A percentile compares a stretch with the other conserved stretches of the same genome.
Conservation (phyloP, 2,888 invertebrate genomes). For the Drosophila kuntzei region DNA sequence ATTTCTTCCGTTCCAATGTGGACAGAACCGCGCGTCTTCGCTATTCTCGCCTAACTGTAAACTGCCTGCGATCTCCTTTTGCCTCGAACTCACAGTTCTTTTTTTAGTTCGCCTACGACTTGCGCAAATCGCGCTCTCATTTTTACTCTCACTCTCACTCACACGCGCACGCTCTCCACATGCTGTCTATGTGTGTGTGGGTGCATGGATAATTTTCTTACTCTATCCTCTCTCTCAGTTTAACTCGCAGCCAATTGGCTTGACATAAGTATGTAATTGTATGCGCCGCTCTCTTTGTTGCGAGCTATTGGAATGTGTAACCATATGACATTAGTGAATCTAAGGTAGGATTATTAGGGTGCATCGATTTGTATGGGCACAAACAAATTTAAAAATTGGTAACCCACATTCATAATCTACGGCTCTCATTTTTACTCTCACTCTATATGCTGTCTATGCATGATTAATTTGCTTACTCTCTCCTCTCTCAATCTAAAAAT, state of each 20-base stretch:
- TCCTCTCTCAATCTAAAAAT: too few relatives aligned
- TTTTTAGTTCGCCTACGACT: constrained; percentile 75
- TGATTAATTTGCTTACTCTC: too few relatives aligned
- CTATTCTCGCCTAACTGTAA: constrained; percentile 75
- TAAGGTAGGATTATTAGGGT: constrained; percentile 5
- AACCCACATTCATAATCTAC: too few relatives aligned
- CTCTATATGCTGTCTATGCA: too few relatives aligned
- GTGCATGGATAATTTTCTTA: constrained; percentile 30
- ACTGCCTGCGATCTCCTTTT: constrained; percentile 29
- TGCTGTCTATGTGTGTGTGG: not conserved
- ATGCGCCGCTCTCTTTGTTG: constrained; percentile 7
- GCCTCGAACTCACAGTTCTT: constrained; percentile 53
- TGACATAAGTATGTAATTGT: constrained; percentile 4
- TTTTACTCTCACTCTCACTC: constrained; percentile 31
- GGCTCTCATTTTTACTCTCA: too few relatives aligned
- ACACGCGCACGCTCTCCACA: not conserved
- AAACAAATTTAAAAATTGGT: too few relatives aligned
- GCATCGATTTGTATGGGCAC: too few relatives aligned
- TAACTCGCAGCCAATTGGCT: constrained; percentile 42
- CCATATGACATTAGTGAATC: constrained; percentile 12
- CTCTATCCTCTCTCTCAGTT: constrained; percentile 32
- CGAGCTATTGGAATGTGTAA: constrained; percentile 28
- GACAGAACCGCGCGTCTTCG: constrained; percentile 70
- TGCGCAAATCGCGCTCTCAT: constrained; percentile 57
- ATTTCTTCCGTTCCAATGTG: constrained; percentile 26